These are phyloP conservation scores for Eurytoma adleriae DNA, from an alignment of 2,888 invertebrate genomes.

Conservation along the genomic window DNA sequence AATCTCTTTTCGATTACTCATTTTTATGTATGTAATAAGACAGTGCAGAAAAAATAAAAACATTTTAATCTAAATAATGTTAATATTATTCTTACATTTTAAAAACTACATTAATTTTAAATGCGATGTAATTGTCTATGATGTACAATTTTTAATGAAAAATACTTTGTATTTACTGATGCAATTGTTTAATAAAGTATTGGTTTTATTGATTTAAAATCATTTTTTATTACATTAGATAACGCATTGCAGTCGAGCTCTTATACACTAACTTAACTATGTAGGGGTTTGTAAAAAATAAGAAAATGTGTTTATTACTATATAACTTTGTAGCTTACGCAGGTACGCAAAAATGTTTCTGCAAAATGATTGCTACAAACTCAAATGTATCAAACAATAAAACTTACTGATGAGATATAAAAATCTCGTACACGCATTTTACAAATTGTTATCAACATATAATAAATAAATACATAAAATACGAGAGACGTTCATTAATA, in stretches of 20 bases:
- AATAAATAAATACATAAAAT: slow-evolving; percentile 32
- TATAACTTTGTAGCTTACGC: slow-evolving; percentile 29
- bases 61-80: slow-evolving; percentile 30
- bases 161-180: background rate
- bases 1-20: slow-evolving; percentile 28
- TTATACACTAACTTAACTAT: slow-evolving; percentile 1
- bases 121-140: background rate
- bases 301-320: slow-evolving; percentile 16
- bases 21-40: slow-evolving; percentile 39
- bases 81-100: slow-evolving; percentile 24
- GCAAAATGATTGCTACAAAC: slow-evolving; percentile 36
- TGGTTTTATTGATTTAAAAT: background rate
- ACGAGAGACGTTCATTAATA: slow-evolving; percentile 16
- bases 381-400: slow-evolving; percentile 32
- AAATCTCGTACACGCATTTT: slow-evolving; percentile 31
- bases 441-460: slow-evolving; percentile 14
- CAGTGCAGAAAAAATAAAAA: slow-evolving; percentile 15
- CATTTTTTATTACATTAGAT: slow-evolving; percentile 5
- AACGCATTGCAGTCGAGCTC: slow-evolving; percentile 26
- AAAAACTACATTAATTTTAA: slow-evolving; percentile 65
- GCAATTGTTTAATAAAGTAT: background rate
- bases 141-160: background rate
- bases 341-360: slow-evolving; percentile 49
- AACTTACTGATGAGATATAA: slow-evolving; percentile 28
- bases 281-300: slow-evolving; percentile 30